phyloP scores from a whole-genome alignment of 1,140 invertebrate species.

The Ganaspis sp. region DNA sequence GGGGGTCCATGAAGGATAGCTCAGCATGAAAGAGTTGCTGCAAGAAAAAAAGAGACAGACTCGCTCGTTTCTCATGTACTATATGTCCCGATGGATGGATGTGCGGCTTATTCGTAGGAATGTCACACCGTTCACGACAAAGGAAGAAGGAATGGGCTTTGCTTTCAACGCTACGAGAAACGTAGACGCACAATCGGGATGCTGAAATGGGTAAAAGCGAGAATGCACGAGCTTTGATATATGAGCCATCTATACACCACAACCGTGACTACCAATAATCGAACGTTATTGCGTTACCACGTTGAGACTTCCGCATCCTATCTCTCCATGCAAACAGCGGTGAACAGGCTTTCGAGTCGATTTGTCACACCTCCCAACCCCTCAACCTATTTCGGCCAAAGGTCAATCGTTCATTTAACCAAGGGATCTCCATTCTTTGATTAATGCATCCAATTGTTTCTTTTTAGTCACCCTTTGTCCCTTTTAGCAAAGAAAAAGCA shows the following conservation, averaged over 20 bases:
- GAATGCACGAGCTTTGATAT: constrained; percentile 66
- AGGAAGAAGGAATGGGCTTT: constrained; percentile 38
- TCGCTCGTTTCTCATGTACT: not conserved
- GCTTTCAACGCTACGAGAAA: constrained; percentile 35
- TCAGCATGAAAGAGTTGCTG: not conserved
- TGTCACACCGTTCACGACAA: not conserved
- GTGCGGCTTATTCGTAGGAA: not conserved
- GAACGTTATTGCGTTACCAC: constrained; percentile 72
- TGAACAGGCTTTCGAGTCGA: not conserved
- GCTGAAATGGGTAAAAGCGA: constrained; percentile 40
- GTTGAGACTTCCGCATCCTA: constrained; percentile 32
- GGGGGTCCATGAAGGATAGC: not conserved
- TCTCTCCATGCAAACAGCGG: not conserved
- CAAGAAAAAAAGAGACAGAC: not conserved
- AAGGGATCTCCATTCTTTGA: too few species aligned
- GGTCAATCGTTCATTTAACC: not conserved
- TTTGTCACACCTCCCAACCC: not conserved
- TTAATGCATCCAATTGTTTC: too few species aligned
- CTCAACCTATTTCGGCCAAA: not conserved
- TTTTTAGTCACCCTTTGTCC: not conserved
- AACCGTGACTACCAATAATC: constrained; percentile 71
- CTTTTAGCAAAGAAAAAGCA: too few species aligned
- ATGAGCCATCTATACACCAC: constrained; percentile 60
- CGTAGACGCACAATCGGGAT: constrained; percentile 47
- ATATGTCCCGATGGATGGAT: not conserved